phyloP scores from a whole-genome alignment of 2,888 invertebrate genomes.

The Ceriagrion tenellum region DNA sequence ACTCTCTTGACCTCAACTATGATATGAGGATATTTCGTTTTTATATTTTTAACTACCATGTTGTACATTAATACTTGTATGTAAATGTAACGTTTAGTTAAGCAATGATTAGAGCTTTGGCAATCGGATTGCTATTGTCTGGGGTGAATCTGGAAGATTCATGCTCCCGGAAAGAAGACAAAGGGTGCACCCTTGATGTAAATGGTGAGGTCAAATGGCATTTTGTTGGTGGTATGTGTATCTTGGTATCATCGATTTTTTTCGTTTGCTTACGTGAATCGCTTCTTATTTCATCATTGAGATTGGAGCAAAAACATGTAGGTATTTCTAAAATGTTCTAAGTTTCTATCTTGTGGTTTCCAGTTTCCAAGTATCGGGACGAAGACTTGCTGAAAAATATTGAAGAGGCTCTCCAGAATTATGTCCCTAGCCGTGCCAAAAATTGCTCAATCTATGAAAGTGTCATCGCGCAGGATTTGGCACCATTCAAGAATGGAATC shows the following conservation, averaged over 20 bases:
- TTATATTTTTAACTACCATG: too few species aligned
- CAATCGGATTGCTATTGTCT: not conserved
- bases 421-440: slow-evolving; percentile 68
- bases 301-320: too few species aligned
- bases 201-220: not conserved
- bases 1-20: too few species aligned
- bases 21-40: too few species aligned
- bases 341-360: not conserved
- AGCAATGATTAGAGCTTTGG: not conserved
- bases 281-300: not conserved
- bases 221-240: not conserved
- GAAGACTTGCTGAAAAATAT: slow-evolving; percentile 69
- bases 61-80: not conserved
- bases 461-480: slow-evolving; percentile 85
- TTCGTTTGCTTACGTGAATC: not conserved
- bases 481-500: slow-evolving; percentile 86
- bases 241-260: not conserved
- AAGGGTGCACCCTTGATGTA: not conserved
- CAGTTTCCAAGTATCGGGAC: not conserved
- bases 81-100: not conserved
- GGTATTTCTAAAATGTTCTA: not conserved
- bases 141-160: not conserved
- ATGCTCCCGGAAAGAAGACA: not conserved
- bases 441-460: slow-evolving; percentile 84
- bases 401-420: slow-evolving; percentile 68